phyloP scores from a whole-genome alignment of 1,140 invertebrate species.

The silkworm (Bombyx mori) region DNA sequence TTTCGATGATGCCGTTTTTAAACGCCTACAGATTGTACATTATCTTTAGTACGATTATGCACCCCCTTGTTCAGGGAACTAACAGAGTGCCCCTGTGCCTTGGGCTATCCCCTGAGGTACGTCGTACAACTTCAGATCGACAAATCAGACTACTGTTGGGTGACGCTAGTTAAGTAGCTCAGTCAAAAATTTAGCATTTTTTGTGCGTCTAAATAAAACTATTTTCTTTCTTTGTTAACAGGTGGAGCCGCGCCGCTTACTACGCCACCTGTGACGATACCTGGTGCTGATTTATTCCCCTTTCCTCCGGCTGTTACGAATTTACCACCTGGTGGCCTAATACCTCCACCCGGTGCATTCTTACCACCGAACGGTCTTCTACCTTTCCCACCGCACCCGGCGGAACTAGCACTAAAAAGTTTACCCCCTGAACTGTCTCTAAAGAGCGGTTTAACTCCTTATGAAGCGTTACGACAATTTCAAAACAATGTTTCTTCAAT shows the following conservation, averaged over 20 bases:
- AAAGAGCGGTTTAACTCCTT: slow-evolving; percentile 55
- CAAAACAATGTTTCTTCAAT: slow-evolving; percentile 63
- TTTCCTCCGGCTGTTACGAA: slow-evolving; percentile 63
- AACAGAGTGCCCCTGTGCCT: slow-evolving; percentile 54
- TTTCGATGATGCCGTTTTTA: slow-evolving; percentile 67
- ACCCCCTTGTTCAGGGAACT: slow-evolving; percentile 67
- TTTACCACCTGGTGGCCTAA: slow-evolving; percentile 65
- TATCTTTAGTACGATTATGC: slow-evolving; percentile 71
- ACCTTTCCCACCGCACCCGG: slow-evolving; percentile 61
- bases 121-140: slow-evolving; percentile 64
- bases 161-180: slow-evolving; percentile 18
- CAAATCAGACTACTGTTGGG: slow-evolving; percentile 32
- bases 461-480: slow-evolving; percentile 58
- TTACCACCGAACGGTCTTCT: slow-evolving; percentile 58
- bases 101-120: slow-evolving; percentile 42
- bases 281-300: slow-evolving; percentile 64
- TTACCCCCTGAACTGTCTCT: slow-evolving; percentile 51
- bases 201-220: slow-evolving; percentile 8
- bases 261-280: slow-evolving; percentile 64
- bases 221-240: slow-evolving; percentile 43
- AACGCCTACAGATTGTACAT: slow-evolving; percentile 72
- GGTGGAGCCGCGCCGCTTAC: slow-evolving; percentile 62
- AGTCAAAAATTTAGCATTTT: slow-evolving; percentile 1
- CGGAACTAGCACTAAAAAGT: slow-evolving; percentile 56
- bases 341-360: slow-evolving; percentile 67